phyloP scores from a whole-genome alignment of 2,113 vertebrate species.

The Guaruba guarouba region DNA sequence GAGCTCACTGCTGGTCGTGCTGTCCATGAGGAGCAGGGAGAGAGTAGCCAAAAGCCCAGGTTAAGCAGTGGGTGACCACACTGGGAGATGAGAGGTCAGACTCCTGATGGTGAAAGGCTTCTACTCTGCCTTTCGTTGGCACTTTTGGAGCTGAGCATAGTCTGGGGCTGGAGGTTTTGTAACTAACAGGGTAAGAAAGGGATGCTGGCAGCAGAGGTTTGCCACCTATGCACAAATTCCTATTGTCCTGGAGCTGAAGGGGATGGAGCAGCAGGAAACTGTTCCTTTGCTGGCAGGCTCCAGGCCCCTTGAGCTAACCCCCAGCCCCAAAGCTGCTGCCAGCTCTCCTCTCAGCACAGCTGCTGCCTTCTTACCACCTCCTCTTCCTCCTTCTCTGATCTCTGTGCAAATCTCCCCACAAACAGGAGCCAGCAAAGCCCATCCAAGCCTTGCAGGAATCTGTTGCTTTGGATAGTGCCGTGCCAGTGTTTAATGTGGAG shows the following conservation, averaged over 20 bases:
- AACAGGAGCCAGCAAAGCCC: neutral
- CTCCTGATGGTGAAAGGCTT: neutral
- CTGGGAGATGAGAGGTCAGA: neutral
- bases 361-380: neutral
- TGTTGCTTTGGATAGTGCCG: neutral
- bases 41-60: neutral
- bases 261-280: neutral
- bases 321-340: neutral
- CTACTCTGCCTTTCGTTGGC: neutral
- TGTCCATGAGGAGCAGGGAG: neutral
- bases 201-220: neutral
- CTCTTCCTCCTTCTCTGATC: conserved; percentile 16
- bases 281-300: neutral
- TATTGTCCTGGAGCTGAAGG: neutral
- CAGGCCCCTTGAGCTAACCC: neutral
- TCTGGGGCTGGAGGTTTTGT: accelerated
- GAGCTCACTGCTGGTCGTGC: neutral
- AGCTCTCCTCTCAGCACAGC: neutral
- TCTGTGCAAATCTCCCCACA: neutral
- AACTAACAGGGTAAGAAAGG: neutral
- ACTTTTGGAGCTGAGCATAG: neutral
- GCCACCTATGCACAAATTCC: neutral
- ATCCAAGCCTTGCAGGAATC: conserved; percentile 10
- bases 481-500: neutral
- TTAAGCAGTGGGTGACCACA: neutral